phyloP scores from a whole-genome alignment of 2,113 vertebrate genomes.

The Phalacrocorax aristotelis region DNA sequence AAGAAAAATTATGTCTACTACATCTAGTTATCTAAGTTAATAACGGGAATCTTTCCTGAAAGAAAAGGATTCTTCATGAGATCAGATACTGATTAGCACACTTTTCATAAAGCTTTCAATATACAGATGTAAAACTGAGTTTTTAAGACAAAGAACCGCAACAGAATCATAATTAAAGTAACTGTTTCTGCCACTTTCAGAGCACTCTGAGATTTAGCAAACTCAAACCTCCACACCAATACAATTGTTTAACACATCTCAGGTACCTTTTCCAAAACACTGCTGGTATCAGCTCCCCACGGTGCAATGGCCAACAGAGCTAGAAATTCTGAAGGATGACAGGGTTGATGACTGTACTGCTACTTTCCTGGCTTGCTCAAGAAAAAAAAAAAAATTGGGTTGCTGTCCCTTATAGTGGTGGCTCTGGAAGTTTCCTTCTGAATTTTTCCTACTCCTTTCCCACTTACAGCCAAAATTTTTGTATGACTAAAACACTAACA shows the following conservation, averaged over 20 bases:
- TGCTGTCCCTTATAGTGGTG: not conserved
- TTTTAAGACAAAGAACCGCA: not conserved
- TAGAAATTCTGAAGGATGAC: not conserved
- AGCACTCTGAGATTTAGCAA: not conserved
- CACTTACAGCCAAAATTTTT: not conserved
- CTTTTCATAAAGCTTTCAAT: not conserved
- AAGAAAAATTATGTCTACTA: not conserved
- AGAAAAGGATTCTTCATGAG: not conserved
- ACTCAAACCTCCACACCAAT: not conserved
- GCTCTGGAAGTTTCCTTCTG: not conserved
- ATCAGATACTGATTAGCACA: not conserved
- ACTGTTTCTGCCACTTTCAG: not conserved
- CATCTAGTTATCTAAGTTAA: not conserved
- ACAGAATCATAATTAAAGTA: not conserved
- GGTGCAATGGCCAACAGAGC: not conserved
- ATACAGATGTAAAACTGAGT: not conserved
- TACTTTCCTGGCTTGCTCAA: not conserved
- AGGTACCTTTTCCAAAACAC: not conserved
- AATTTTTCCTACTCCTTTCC: not conserved
- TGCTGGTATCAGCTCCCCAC: not conserved
- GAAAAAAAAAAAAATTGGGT: not conserved
- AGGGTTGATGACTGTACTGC: not conserved
- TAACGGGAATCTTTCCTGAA: not conserved
- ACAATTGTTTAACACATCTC: not conserved
- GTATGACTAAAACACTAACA: not conserved